These are phyloP conservation scores for Drepana arcuata DNA, from an alignment of 1,140 invertebrate species.

Conservation along the genomic window DNA sequence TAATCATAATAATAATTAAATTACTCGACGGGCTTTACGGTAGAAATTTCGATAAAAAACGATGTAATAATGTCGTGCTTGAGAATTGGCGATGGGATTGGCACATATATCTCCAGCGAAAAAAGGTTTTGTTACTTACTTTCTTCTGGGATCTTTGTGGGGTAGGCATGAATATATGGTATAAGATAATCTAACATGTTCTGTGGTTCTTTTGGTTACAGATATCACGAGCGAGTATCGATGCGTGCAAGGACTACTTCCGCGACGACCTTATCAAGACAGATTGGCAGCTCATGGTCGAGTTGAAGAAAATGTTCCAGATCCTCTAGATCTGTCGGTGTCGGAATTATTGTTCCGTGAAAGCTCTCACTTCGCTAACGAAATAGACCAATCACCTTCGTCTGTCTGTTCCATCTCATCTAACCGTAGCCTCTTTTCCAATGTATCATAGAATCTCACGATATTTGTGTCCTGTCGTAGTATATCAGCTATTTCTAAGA, in stretches of 20 bases:
- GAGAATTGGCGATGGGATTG: too few relatives aligned
- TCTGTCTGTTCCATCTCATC: conserved; percentile 61
- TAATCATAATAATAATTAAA: neutral
- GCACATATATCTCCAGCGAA: too few relatives aligned
- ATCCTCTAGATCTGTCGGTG: conserved; percentile 95
- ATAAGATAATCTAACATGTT: too few relatives aligned
- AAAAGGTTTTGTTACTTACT: too few relatives aligned
- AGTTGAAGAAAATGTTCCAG: conserved; percentile 97
- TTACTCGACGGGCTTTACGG: neutral
- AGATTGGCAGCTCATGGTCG: conserved; percentile 98
- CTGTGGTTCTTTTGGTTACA: conserved; percentile 77
- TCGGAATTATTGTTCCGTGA: too few relatives aligned
- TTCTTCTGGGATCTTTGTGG: too few relatives aligned
- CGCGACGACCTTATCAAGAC: conserved; percentile 95
- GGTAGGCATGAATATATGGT: too few relatives aligned
- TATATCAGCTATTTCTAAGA: too few relatives aligned
- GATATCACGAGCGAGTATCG: conserved; percentile 98
- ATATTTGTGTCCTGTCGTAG: conserved; percentile 3
- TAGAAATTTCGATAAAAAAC: too few relatives aligned
- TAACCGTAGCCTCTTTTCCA: conserved; percentile 21
- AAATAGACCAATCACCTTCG: conserved; percentile 6
- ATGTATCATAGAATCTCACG: conserved; percentile 51
- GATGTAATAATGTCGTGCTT: too few relatives aligned
- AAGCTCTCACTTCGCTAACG: conserved; percentile 10
- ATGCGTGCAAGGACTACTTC: conserved; percentile 99